Evolutionary conservation across 2,888 invertebrate species (phyloP).

Genomic region (Drosophila demipolita): DNA sequence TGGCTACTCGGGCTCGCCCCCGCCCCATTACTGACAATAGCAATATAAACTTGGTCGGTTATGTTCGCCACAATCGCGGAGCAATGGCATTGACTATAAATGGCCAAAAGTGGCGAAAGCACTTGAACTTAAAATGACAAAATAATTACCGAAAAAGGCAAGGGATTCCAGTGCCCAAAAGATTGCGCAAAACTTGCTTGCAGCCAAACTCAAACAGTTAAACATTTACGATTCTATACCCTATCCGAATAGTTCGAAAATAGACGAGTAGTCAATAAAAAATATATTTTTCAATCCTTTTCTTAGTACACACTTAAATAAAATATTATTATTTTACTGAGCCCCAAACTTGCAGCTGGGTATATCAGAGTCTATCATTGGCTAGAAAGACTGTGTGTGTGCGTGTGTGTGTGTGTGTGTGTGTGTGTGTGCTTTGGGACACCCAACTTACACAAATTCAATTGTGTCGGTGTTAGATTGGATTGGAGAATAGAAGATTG

Average conservation of each 20-base stretch:
- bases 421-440: conserved; percentile 11
- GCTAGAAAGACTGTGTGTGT: not conserved
- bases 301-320: not conserved
- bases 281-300: not conserved
- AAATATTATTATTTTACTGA: not conserved
- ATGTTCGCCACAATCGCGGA: conserved; percentile 14
- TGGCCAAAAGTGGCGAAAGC: conserved; percentile 52
- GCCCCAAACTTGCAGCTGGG: not conserved
- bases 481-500: conserved; percentile 29
- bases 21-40: conserved; percentile 32
- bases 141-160: conserved; percentile 69
- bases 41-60: conserved; percentile 55
- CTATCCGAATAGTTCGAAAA: not conserved
- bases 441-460: conserved; percentile 63
- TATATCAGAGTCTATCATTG: conserved; percentile 16
- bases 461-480: conserved; percentile 53
- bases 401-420: not conserved
- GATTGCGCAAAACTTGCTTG: conserved; percentile 13
- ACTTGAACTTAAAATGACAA: conserved; percentile 66
- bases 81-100: conserved; percentile 13
- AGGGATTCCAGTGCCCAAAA: conserved; percentile 17
- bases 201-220: conserved; percentile 16
- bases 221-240: conserved; percentile 29
- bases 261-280: not conserved
- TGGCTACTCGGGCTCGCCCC: conserved; percentile 11